Base-by-base conservation (phyloP, 2,888 invertebrate genomes). In the Phoenoteleia sp. region DNA sequence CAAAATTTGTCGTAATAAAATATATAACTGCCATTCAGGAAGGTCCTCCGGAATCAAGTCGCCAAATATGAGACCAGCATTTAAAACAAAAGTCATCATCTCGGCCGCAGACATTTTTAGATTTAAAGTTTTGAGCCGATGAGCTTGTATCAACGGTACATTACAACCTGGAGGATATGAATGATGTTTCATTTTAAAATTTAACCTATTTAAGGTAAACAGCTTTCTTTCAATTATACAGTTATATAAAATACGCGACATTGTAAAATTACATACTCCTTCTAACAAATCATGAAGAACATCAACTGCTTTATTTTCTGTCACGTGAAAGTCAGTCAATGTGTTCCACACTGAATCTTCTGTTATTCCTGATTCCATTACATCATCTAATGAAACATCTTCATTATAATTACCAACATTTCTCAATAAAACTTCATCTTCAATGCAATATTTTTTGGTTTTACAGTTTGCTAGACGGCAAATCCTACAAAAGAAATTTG, bases 31-130 rank as follows among this genome's bases (percentile, higher is more conserved):
- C 69, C 76, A 82, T 56, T 72, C 71, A 7, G 36, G 5, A 11
- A 15, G 11, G 45, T 66, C 60, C 6, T 27, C 13, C 2, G 76
- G 76, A 29, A 60, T 76, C 60, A 45, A 36, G 15, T 66, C 75
- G 11, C 84, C 86, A 72, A 49, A 84, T 36, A 67, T 56, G 3
- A 76, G 62, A 47, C 67, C 76, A 71, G 39, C 79, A 19, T 56
- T 17, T 13, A 29, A 49, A 36, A 64, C 64, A 29, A 79, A 71
- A 23, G 45, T 77, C 17, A 64, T 80, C 76, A 82, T 72, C 60
- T 83, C 84, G 29, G 54, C 60, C 36, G 45, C 49, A 7, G 77
- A 87, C 85, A 72, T 84, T 84, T 84, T 79, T 29, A 87, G 81
- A 71, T 87, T 85, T 71, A 72, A 76, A 2, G 3, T 17, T 45